Conservation (phyloP, 2,113 vertebrate genomes). For the Felis catus region DNA sequence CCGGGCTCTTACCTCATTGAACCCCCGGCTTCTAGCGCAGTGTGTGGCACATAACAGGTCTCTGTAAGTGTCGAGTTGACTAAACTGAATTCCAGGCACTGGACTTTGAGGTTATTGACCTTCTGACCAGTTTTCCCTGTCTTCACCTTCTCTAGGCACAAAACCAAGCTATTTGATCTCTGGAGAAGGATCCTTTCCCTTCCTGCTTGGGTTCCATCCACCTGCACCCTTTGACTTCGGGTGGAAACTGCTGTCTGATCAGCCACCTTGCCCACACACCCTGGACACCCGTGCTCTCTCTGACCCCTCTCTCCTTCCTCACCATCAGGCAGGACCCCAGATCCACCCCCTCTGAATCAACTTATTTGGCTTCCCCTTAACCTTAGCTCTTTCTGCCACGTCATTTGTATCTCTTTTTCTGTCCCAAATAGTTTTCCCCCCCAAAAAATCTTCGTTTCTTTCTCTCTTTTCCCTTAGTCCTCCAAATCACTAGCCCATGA, state of each 20-base stretch:
- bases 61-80: conserved; percentile 36
- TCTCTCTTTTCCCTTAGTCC: conserved; percentile 27
- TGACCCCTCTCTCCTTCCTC: neutral
- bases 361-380: neutral
- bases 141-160: conserved; percentile 76
- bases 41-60: conserved; percentile 59
- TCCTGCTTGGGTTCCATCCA: conserved; percentile 68
- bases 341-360: neutral
- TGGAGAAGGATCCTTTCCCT: conserved; percentile 70
- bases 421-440: neutral
- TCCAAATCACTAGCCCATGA: neutral
- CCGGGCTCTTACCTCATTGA: neutral
- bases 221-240: conserved; percentile 68
- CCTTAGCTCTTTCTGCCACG: neutral
- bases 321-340: neutral
- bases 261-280: conserved; percentile 46
- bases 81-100: neutral
- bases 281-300: conserved; percentile 55
- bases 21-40: neutral
- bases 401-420: neutral
- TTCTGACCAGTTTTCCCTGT: conserved; percentile 75
- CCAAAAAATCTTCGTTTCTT: neutral
- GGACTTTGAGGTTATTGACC: neutral
- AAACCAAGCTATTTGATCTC: conserved; percentile 72
- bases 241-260: conserved; percentile 62